These are phyloP conservation scores for Brachypteracias leptosomus DNA, from an alignment of 2,113 vertebrate genomes.

Conservation along the genomic window DNA sequence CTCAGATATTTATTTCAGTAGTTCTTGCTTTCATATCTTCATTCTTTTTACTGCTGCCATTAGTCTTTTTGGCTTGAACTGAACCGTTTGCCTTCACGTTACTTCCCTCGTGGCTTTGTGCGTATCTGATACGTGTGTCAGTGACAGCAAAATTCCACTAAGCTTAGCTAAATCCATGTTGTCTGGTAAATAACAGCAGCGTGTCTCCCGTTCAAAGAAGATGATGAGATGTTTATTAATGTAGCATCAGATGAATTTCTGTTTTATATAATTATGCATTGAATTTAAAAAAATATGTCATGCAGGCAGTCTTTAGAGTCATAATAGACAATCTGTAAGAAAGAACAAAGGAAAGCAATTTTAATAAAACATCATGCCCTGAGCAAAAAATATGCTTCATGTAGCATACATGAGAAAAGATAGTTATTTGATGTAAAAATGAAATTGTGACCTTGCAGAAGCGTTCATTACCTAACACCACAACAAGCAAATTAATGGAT, in stretches of 20 bases:
- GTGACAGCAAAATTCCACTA: neutral
- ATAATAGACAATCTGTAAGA: slow-evolving; percentile 44
- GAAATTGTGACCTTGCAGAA: slow-evolving; percentile 64
- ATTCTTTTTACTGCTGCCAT: neutral
- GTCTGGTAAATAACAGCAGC: neutral
- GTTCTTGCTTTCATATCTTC: neutral
- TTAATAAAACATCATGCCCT: slow-evolving; percentile 73
- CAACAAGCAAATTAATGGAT: slow-evolving; percentile 64
- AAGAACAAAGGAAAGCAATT: slow-evolving; percentile 71
- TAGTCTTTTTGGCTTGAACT: neutral
- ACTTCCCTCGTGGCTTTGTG: neutral
- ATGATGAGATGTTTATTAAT: slow-evolving; percentile 44
- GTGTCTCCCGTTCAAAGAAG: neutral
- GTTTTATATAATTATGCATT: slow-evolving; percentile 60
- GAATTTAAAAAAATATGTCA: slow-evolving; percentile 46
- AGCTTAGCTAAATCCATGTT: neutral
- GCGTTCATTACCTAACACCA: slow-evolving; percentile 40
- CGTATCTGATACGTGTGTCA: rapidly evolving
- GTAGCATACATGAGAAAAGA: slow-evolving; percentile 60
- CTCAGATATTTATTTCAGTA: neutral
- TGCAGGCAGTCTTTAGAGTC: slow-evolving; percentile 40
- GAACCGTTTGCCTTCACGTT: neutral
- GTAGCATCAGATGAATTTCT: slow-evolving; percentile 45
- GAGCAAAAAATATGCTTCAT: slow-evolving; percentile 60
- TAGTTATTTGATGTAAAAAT: slow-evolving; percentile 45